Conservation (phyloP, 2,888 invertebrate genomes). For the Biston betularia region DNA sequence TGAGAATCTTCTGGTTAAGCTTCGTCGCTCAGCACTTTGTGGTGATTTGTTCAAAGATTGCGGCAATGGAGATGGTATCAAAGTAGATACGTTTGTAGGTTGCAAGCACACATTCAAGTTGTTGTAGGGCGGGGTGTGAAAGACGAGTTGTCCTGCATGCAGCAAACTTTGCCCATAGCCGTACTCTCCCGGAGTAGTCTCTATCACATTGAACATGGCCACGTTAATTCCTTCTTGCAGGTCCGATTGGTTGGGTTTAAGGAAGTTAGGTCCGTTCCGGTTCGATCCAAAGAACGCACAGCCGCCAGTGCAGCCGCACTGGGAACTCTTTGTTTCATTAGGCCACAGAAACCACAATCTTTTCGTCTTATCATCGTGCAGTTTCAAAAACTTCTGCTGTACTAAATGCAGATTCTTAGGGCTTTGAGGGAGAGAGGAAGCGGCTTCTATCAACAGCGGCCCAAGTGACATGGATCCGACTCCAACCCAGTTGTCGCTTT, state of each 20-base stretch:
- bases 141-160: constrained; percentile 94
- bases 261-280: constrained; percentile 94
- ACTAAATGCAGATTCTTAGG: constrained; percentile 91
- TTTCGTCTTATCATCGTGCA: constrained; percentile 94
- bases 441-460: constrained; percentile 95
- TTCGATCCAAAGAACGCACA: constrained; percentile 98
- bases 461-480: constrained; percentile 96
- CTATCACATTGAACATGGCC: constrained; percentile 90
- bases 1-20: constrained; percentile 80
- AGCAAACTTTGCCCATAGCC: constrained; percentile 98
- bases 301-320: constrained; percentile 98
- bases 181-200: constrained; percentile 92
- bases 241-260: constrained; percentile 93
- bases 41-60: constrained; percentile 76
- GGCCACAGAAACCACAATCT: constrained; percentile 98
- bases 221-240: constrained; percentile 93
- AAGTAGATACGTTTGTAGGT: constrained; percentile 83
- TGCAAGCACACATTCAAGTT: constrained; percentile 91
- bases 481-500: constrained; percentile 94
- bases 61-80: constrained; percentile 78
- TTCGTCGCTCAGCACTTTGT: constrained; percentile 72
- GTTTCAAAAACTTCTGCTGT: constrained; percentile 93
- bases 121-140: constrained; percentile 96
- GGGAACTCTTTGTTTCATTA: constrained; percentile 88
- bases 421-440: constrained; percentile 91